Percentiles rank a stretch among this genome's conserved stretches.
phyloP scores from a whole-genome alignment of 1,140 invertebrate species.

The Octopus sinensis region DNA sequence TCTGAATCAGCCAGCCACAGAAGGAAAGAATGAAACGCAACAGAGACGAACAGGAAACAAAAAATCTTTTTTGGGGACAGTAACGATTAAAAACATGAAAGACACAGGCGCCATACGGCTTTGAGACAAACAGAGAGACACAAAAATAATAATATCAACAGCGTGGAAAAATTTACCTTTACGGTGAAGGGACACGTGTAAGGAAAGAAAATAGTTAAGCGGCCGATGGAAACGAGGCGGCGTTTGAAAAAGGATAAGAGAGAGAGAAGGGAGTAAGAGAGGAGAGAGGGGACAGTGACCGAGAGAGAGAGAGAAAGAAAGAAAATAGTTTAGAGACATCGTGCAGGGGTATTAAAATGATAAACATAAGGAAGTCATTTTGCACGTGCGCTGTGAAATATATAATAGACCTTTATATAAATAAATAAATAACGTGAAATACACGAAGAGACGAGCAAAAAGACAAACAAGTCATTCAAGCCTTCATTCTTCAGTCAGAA shows the following conservation, averaged over 20 bases:
- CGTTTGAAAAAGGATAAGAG: neutral
- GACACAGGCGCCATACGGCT: neutral
- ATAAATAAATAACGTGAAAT: too few species aligned
- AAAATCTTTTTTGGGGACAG: too few species aligned
- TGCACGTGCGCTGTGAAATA: neutral
- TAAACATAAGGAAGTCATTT: neutral
- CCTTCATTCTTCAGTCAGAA: neutral
- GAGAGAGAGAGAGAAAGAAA: constrained; percentile 1
- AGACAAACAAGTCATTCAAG: neutral
- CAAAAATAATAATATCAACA: too few species aligned
- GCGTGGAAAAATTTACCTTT: too few species aligned
- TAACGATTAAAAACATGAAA: too few species aligned
- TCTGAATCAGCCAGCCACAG: too few species aligned
- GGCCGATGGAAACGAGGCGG: neutral
- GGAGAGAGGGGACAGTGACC: neutral
- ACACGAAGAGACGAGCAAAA: neutral
- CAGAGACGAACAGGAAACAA: too few species aligned
- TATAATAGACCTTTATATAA: neutral
- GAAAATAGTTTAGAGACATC: neutral
- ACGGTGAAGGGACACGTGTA: neutral
- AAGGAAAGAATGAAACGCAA: too few species aligned
- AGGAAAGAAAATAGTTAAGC: too few species aligned
- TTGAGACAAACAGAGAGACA: neutral
- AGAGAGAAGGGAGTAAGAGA: constrained; percentile 3
- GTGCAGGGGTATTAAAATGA: neutral